Base-by-base conservation (phyloP, 2,797 vertebrate genomes). In the Florisuga fusca region DNA sequence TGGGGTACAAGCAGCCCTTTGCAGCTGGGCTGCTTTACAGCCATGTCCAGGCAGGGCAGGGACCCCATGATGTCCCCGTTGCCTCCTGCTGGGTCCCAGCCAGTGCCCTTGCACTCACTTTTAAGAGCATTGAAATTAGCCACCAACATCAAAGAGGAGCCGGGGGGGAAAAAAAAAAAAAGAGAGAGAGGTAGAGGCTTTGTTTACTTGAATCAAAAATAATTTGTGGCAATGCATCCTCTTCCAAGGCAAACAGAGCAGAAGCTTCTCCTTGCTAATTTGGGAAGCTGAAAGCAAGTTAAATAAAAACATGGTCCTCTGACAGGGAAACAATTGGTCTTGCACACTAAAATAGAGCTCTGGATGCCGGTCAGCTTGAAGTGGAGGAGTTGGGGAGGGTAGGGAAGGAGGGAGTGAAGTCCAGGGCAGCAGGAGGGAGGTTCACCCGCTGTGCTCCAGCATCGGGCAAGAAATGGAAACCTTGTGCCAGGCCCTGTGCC, bases 121-220 rank as follows among this genome's bases (percentile, higher is more conserved):
- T 66, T 69, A 68, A 5, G 13, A 25, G 53, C 59, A 3, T 33
- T 72, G 84, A 54, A 93, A 95, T 91, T 90, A 90, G 78, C 69
- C 48, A 55, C 31, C 1, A 1, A 69, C 83, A 87, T 89, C 68
- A 92, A 91, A 96, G 81, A 59, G 27, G 27, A 84, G 13, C 0
- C 0, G 11, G 25, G 22, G 13, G n/a, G 48, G 36, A 11, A 10
- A 10, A 20, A 20, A 63, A 62, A 33, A 11, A 10, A 10, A 20
- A 20, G 59, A 62, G 67, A 46, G 36, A 63, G 38, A 77, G 69
- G 58, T 46, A 86, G 87, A 83, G 51, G 18, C 55, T 94, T 78
- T 91, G 78, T 95, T 95, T 96, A 79, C 58, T 94, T 84, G 76
- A 88, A 91, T 86, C 66, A 79, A 89, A 94, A 94, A 89, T 88